Percentiles rank a stretch among this genome's conserved stretches.
Evolutionary conservation across 2,888 invertebrate species (phyloP).

Genomic region (Gastracanthus pulcherrimus): DNA sequence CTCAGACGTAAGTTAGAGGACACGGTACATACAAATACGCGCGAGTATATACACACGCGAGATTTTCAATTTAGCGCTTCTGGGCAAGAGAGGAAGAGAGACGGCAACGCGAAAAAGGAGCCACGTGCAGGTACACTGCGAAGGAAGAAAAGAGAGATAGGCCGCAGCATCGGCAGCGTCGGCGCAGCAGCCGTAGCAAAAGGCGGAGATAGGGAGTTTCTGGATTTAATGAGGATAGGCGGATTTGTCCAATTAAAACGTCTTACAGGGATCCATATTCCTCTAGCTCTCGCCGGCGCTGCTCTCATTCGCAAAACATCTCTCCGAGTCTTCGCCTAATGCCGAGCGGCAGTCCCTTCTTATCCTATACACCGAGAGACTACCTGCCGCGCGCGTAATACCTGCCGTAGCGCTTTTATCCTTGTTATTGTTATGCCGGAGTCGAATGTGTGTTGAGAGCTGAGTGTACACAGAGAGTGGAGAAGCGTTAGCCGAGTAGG

Average conservation of each 20-base stretch:
- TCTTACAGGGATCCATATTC: constrained; percentile 76
- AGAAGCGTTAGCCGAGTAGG: too few species aligned
- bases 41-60: constrained; percentile 43
- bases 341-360: constrained; percentile 62
- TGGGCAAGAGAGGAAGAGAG: constrained; percentile 69
- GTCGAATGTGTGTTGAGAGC: neutral
- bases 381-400: constrained; percentile 42
- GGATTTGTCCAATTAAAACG: constrained; percentile 78
- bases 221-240: constrained; percentile 78
- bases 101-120: constrained; percentile 70
- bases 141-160: neutral
- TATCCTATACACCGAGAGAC: constrained; percentile 56
- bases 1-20: neutral
- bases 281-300: constrained; percentile 18
- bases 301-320: constrained; percentile 60
- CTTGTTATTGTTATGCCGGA: constrained; percentile 49
- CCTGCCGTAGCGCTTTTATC: constrained; percentile 48
- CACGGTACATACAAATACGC: neutral
- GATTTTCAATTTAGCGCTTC: constrained; percentile 73
- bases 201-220: constrained; percentile 59
- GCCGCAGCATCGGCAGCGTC: too few species aligned
- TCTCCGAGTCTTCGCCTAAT: constrained; percentile 33
- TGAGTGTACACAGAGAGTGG: too few species aligned
- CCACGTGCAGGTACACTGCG: neutral
- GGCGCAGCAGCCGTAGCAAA: neutral